These are phyloP conservation scores for Thymelicus lineola DNA, from an alignment of 2,888 invertebrate genomes.

Conservation along the genomic window DNA sequence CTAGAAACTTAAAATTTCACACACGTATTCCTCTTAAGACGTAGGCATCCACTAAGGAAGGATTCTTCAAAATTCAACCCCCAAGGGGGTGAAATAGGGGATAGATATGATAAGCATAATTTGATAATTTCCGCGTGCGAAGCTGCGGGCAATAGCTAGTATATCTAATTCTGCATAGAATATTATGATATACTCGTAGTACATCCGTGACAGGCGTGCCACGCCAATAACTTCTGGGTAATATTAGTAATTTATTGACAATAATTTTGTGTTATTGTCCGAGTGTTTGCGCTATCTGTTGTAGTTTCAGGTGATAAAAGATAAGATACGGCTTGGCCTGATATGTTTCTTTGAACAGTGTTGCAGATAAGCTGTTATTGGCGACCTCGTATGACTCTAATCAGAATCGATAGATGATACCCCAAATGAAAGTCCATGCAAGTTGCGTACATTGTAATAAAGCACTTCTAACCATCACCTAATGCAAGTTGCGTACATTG, in stretches of 20 bases:
- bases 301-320: slow-evolving; percentile 22
- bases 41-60: too few species aligned
- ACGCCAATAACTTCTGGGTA: neutral
- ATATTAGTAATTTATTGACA: slow-evolving; percentile 1
- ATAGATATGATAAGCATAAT: too few species aligned
- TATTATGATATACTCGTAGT: too few species aligned
- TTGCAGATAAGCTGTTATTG: slow-evolving; percentile 21
- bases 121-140: neutral
- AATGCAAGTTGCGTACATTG: too few species aligned
- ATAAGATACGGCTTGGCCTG: slow-evolving; percentile 24
- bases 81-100: too few species aligned
- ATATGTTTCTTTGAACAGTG: slow-evolving; percentile 30
- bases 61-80: too few species aligned
- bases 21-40: too few species aligned
- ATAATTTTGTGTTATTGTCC: slow-evolving; percentile 28
- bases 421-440: neutral
- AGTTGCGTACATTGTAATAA: neutral
- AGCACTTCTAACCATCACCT: too few species aligned
- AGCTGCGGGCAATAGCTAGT: too few species aligned
- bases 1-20: too few species aligned
- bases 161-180: too few species aligned
- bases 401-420: neutral
- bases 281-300: slow-evolving; percentile 11
- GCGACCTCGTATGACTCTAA: neutral
- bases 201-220: neutral